Conservation (phyloP, 2,113 vertebrate genomes). For the Guaruba guarouba region DNA sequence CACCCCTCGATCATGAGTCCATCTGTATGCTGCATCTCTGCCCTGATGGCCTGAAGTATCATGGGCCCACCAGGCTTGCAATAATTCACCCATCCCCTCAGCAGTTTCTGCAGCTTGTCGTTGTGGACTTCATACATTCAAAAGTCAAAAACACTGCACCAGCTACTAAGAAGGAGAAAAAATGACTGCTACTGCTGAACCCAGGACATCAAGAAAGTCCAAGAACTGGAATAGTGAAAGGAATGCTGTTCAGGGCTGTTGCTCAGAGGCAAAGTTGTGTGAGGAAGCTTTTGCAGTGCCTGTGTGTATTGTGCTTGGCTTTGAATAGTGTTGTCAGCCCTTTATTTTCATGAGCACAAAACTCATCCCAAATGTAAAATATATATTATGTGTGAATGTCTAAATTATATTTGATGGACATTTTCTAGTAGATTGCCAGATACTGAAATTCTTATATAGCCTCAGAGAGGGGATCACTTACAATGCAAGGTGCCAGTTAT, state of each 20-base stretch:
- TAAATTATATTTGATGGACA: background rate
- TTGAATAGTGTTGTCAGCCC: background rate
- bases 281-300: background rate
- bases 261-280: background rate
- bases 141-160: too few species aligned
- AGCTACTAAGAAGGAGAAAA: too few species aligned
- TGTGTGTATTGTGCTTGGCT: conserved; percentile 1
- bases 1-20: too few species aligned
- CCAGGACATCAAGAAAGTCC: background rate
- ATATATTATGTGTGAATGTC: background rate
- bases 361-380: conserved; percentile 31
- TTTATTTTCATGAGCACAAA: conserved; percentile 33
- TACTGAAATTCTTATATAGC: background rate
- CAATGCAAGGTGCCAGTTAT: background rate
- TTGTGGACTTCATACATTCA: too few species aligned
- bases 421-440: background rate
- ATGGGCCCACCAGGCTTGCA: too few species aligned
- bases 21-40: too few species aligned
- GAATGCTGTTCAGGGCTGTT: conserved; percentile 3
- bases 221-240: conserved; percentile 14
- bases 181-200: too few species aligned
- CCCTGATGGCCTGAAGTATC: too few species aligned
- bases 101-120: too few species aligned
- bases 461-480: background rate
- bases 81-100: too few species aligned